These are phyloP conservation scores for Hydropotes inermis DNA, from an alignment of 2,113 vertebrate species.

Conservation along the genomic window DNA sequence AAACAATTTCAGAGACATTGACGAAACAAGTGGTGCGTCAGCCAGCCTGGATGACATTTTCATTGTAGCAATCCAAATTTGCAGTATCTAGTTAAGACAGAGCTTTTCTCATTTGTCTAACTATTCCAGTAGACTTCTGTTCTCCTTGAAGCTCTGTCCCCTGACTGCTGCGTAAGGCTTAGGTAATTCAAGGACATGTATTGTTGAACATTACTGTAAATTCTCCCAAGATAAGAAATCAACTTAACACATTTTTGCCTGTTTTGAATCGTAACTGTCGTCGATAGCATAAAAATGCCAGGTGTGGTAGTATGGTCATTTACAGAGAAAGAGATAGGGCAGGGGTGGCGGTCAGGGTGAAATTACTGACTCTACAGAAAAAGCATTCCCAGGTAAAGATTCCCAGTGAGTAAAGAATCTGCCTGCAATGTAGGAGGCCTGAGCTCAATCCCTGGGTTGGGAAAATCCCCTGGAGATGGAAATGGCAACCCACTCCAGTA, in stretches of 20 bases:
- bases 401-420: background rate
- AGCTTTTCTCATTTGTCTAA: no score
- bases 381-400: background rate
- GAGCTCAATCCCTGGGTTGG: fast-evolving
- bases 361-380: background rate
- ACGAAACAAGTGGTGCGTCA: fast-evolving
- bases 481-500: background rate
- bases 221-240: background rate
- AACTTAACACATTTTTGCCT: background rate
- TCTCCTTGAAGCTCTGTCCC: background rate
- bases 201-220: background rate
- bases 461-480: background rate
- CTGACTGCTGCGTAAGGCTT: background rate
- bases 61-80: no score
- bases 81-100: background rate
- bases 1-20: background rate
- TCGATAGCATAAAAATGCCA: background rate
- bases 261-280: background rate
- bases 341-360: fast-evolving
- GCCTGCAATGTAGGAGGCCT: background rate
- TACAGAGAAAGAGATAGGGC: background rate
- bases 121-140: background rate
- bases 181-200: background rate
- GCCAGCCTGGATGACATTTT: background rate
- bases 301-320: background rate